phyloP scores from a whole-genome alignment of 1,140 invertebrate genomes.

The Amphibalanus amphitrite region DNA sequence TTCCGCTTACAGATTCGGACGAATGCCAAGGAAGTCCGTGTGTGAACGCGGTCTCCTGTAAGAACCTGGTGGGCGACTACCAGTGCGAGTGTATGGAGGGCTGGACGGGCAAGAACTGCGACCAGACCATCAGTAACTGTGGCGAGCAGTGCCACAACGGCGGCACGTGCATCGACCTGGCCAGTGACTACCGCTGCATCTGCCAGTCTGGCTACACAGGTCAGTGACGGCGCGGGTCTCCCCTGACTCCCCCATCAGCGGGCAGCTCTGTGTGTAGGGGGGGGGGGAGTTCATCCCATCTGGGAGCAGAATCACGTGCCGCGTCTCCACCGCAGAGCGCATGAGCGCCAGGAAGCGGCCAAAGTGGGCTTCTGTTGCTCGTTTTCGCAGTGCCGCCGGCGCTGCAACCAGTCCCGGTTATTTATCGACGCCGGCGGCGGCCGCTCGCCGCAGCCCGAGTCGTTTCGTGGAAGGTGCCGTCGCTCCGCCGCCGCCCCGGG shows the following conservation, averaged over 20 bases:
- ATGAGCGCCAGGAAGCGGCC: not conserved
- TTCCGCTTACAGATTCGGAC: slow-evolving; percentile 43
- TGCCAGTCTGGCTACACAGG: slow-evolving; percentile 62
- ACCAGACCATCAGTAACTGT: slow-evolving; percentile 47
- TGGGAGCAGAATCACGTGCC: not conserved
- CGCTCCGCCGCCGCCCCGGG: too few species aligned
- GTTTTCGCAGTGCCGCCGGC: not conserved
- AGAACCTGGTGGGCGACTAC: slow-evolving; percentile 61
- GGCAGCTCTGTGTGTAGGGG: too few species aligned
- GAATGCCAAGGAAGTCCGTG: slow-evolving; percentile 37
- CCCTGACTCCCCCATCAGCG: too few species aligned
- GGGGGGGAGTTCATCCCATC: too few species aligned
- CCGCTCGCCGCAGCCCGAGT: not conserved
- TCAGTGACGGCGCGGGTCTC: slow-evolving; percentile 17
- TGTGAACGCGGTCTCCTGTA: slow-evolving; percentile 60
- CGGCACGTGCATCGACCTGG: slow-evolving; percentile 32
- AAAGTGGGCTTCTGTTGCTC: not conserved
- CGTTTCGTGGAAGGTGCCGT: too few species aligned
- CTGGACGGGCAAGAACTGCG: slow-evolving; percentile 77
- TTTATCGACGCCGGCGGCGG: not conserved
- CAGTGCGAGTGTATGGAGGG: slow-evolving; percentile 72
- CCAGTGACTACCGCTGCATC: slow-evolving; percentile 39
- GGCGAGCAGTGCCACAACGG: slow-evolving; percentile 45
- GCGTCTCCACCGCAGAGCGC: too few species aligned
- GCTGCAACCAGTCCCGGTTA: not conserved